A percentile compares a stretch with the other conserved stretches of the same genome.
Conservation (phyloP, 2,113 vertebrate species). For the Mionectes macconnelli region DNA sequence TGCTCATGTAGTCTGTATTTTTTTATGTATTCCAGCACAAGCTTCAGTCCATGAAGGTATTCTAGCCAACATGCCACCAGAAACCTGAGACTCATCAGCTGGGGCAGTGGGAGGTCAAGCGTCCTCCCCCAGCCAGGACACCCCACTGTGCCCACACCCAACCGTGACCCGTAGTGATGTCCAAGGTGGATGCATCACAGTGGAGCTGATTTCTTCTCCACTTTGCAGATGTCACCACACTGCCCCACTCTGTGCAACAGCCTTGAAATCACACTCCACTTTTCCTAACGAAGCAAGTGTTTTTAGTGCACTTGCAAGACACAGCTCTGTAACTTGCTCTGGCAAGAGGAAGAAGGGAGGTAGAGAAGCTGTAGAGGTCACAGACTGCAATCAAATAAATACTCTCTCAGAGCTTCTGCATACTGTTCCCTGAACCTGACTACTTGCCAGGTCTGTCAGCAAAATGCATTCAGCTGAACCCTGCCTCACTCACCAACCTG, state of each 20-base stretch:
- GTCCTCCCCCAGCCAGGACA: background rate
- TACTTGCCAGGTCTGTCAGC: background rate
- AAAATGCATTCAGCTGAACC: rapidly evolving
- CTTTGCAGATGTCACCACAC: background rate
- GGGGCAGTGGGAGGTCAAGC: background rate
- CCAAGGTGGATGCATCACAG: background rate
- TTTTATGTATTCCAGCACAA: background rate
- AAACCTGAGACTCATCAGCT: background rate
- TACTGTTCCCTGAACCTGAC: background rate
- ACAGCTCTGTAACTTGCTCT: background rate
- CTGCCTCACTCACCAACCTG: background rate
- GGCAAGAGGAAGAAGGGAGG: background rate
- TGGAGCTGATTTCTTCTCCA: background rate
- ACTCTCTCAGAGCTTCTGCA: background rate
- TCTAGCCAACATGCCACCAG: background rate
- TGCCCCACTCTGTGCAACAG: background rate
- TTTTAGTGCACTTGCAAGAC: background rate
- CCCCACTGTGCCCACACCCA: background rate
- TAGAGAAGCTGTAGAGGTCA: background rate
- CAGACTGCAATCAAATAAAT: background rate
- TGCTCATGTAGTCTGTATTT: background rate
- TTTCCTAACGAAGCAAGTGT: background rate
- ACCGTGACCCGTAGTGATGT: background rate
- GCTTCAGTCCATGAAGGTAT: background rate
- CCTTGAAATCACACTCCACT: background rate